These are phyloP conservation scores for Clarias batrachus DNA, from an alignment of 2,113 vertebrate species.

Conservation along the genomic window DNA sequence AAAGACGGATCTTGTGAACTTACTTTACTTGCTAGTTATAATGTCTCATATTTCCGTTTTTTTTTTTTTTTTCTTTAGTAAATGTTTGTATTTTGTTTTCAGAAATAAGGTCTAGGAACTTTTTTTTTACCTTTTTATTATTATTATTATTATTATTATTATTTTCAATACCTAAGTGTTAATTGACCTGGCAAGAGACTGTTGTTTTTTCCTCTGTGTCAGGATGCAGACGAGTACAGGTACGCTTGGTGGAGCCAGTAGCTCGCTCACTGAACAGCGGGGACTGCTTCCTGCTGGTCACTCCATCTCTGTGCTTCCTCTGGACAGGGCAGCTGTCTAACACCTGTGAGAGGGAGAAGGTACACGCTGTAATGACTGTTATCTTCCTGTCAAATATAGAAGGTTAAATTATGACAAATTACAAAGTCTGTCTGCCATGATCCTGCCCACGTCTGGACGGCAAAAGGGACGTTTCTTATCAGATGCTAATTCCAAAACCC, in stretches of 20 bases:
- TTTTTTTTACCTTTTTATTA: not conserved
- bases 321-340: slow-evolving; percentile 76
- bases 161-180: not conserved
- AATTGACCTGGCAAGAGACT: not conserved
- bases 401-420: not conserved
- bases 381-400: not conserved
- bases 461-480: too few species aligned
- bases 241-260: slow-evolving; percentile 71
- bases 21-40: not conserved
- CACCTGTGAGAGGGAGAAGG: slow-evolving; percentile 72
- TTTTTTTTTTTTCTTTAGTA: not conserved
- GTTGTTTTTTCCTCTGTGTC: not conserved
- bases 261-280: slow-evolving; percentile 73
- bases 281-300: slow-evolving; percentile 78
- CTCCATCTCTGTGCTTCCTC: slow-evolving; percentile 66
- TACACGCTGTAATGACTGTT: slow-evolving; percentile 37
- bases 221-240: slow-evolving; percentile 75
- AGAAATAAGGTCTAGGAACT: not conserved
- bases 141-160: not conserved
- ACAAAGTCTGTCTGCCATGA: too few species aligned
- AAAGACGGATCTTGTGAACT: not conserved
- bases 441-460: too few species aligned
- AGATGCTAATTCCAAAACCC: too few species aligned
- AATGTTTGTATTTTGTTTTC: not conserved
- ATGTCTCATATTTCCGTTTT: not conserved